Evolutionary conservation across 2,888 invertebrate species (phyloP).

Genomic region (Strigamia transsilvanica): DNA sequence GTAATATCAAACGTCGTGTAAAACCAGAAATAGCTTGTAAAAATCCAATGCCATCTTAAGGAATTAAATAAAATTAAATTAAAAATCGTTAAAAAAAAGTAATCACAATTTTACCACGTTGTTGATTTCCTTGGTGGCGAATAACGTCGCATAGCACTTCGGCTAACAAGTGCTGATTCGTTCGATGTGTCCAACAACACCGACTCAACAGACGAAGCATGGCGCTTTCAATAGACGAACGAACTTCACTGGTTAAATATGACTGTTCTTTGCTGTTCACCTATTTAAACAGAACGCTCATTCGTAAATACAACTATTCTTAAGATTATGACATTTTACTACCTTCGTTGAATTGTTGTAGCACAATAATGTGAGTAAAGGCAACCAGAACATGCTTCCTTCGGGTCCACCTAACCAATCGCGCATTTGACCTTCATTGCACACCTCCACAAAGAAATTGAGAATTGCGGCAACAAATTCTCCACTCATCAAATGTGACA

Average conservation of each 20-base stretch:
- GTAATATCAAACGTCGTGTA: slow-evolving; percentile 83
- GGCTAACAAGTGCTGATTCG: slow-evolving; percentile 84
- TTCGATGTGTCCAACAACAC: slow-evolving; percentile 83
- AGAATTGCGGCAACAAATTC: slow-evolving; percentile 66
- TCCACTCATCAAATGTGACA: slow-evolving; percentile 59
- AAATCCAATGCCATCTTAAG: slow-evolving; percentile 57
- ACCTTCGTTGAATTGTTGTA: slow-evolving; percentile 9
- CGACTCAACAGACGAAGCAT: slow-evolving; percentile 83
- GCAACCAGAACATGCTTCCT: slow-evolving; percentile 86
- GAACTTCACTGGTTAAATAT: slow-evolving; percentile 35
- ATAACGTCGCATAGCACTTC: slow-evolving; percentile 80
- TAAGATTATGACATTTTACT: not conserved
- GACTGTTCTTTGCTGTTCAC: not conserved
- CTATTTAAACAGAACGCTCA: not conserved
- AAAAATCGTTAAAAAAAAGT: not conserved
- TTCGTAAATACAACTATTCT: not conserved
- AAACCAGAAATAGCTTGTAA: slow-evolving; percentile 76
- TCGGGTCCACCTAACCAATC: slow-evolving; percentile 85
- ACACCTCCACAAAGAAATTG: slow-evolving; percentile 82
- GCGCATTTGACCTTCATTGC: slow-evolving; percentile 81
- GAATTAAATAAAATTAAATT: not conserved
- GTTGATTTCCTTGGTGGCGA: slow-evolving; percentile 68
- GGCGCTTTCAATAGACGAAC: slow-evolving; percentile 66
- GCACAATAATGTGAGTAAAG: slow-evolving; percentile 78
- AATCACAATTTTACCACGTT: not conserved